A percentile compares a stretch with the other conserved stretches of the same genome.
phyloP scores from a whole-genome alignment of 2,113 vertebrate genomes.

The Labeo catla region DNA sequence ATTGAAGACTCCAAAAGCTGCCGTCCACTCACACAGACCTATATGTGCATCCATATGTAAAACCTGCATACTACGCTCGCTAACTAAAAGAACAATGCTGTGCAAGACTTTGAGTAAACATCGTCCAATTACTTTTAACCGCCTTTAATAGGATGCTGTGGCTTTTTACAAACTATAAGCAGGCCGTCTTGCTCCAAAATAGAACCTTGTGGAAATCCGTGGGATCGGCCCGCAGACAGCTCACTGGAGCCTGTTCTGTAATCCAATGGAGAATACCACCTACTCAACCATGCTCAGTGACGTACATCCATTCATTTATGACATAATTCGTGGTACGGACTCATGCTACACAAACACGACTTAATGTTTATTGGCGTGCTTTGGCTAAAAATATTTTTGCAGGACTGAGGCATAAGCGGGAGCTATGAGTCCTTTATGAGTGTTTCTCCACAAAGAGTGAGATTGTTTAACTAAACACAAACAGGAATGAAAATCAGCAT shows the following conservation, averaged over 20 bases:
- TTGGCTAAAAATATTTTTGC: constrained; percentile 73
- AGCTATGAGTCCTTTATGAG: constrained; percentile 70
- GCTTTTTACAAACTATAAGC: constrained; percentile 72
- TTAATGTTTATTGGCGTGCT: constrained; percentile 66
- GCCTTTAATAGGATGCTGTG: constrained; percentile 73
- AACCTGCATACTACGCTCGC: not conserved
- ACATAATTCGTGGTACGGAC: constrained; percentile 71
- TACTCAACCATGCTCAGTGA: constrained; percentile 72
- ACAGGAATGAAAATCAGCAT: not conserved
- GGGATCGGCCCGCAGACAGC: constrained; percentile 62
- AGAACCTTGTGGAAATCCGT: constrained; percentile 69
- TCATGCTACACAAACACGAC: constrained; percentile 71
- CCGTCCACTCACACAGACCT: not conserved
- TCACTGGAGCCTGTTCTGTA: constrained; percentile 66
- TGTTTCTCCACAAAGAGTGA: constrained; percentile 56
- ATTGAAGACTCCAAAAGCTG: constrained; percentile 8
- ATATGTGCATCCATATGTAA: not conserved
- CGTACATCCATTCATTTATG: constrained; percentile 73
- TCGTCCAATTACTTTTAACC: constrained; percentile 66
- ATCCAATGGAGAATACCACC: constrained; percentile 71
- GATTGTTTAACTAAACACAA: constrained; percentile 43
- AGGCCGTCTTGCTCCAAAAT: constrained; percentile 69
- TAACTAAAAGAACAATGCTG: constrained; percentile 35
- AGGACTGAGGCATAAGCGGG: constrained; percentile 63
- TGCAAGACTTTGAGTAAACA: constrained; percentile 61